Base-by-base conservation (phyloP, 2,888 invertebrate species). In the Nomada flava region DNA sequence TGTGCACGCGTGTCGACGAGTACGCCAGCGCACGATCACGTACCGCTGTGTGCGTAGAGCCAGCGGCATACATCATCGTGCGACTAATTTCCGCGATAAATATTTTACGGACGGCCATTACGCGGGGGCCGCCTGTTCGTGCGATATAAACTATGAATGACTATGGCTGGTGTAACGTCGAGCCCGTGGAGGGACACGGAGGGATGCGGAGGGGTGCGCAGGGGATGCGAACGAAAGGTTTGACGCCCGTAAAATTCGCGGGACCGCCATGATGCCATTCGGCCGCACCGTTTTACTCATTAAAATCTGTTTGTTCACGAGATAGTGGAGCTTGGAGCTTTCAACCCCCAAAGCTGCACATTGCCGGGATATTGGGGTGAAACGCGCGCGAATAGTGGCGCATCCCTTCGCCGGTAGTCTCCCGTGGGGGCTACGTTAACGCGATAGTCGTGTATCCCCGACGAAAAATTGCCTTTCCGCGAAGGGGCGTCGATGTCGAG, bases 221-320 rank as follows among this genome's bases (percentile, higher is more conserved):
- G 87, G 90, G 90, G 90, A 91, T 91, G 92, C 91, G 90, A 77
- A 79, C 84, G 87, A 84, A 82, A 81, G 84, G 70, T 76, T 90
- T 87, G 90, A 90, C 84, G 88, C 88, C 87, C 87, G 90, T 90
- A 87, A 91, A 91, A 90, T 88, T 89, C 88, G 83, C 85, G 73
- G 83, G 70, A 81, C 82, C 86, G 86, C 82, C 84, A 87, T 86
- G 80, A 84, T 82, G 86, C 83, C 63, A 79, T 82, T 77, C 79
- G 59, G 55, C 65, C 73, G 76, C 89, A 85, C 89, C 90, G 89
- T 86, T 89, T 85, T 89, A 86, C 91, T 94, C 94, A 95, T 95
- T 95, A 95, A 95, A 95, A 95, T 95, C 94, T 94, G 95, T 95
- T 95, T 95, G 94, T 94, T 91, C 86, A 90, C 90, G 90, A 92